Evolutionary conservation across 2,888 invertebrate species (phyloP).

Genomic region (Polydesmus complanatus): DNA sequence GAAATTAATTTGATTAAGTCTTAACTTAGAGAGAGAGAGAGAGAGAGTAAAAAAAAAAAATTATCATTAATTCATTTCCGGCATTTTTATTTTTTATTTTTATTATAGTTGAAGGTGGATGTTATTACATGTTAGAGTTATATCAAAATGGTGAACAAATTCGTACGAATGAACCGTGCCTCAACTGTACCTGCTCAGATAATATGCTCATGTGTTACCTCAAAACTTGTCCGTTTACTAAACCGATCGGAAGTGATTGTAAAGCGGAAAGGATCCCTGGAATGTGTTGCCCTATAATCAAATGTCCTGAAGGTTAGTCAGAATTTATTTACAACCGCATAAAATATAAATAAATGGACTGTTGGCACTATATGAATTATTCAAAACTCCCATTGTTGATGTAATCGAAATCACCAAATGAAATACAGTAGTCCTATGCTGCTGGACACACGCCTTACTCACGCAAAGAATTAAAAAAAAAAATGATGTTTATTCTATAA

Average conservation of each 20-base stretch:
- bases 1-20: background rate
- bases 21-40: background rate
- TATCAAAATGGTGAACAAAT: constrained; percentile 87
- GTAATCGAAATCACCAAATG: no score
- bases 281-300: constrained; percentile 85
- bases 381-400: no score
- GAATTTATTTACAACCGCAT: no score
- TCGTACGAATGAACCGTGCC: constrained; percentile 84
- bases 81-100: background rate
- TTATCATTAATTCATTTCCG: background rate
- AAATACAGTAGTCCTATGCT: no score
- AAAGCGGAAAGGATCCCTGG: constrained; percentile 76
- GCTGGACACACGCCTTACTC: no score
- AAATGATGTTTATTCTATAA: no score
- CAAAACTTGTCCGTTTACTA: constrained; percentile 82
- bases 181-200: constrained; percentile 90
- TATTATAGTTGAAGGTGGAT: constrained; percentile 39
- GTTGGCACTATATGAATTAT: no score
- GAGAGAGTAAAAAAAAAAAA: background rate
- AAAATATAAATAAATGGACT: no score
- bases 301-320: constrained; percentile 75
- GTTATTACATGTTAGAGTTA: constrained; percentile 87
- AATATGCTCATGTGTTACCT: constrained; percentile 91
- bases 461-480: no score
- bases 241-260: constrained; percentile 83